phyloP scores from a whole-genome alignment of 2,888 invertebrate species.

The Xylocampa areola region DNA sequence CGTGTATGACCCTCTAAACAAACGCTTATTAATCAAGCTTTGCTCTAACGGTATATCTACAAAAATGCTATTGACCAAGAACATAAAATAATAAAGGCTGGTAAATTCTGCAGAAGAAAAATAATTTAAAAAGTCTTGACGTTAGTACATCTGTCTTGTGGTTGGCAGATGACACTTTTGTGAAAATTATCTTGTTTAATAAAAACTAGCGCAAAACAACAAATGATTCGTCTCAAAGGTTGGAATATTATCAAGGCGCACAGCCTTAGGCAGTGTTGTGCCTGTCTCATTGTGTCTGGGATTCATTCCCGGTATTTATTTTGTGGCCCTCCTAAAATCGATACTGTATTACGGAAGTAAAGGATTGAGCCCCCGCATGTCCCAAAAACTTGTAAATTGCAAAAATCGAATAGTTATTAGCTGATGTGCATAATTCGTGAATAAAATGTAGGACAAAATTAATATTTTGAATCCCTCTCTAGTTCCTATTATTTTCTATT shows the following conservation, averaged over 20 bases:
- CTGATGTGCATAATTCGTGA: background rate
- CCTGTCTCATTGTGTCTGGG: conserved; percentile 42
- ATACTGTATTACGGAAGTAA: conserved; percentile 2
- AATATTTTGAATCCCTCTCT: background rate
- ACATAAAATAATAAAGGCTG: background rate
- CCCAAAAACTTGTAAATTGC: background rate
- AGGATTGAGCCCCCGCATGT: background rate
- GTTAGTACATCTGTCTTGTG: background rate
- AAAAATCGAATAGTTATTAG: background rate
- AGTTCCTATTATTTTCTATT: too few relatives aligned
- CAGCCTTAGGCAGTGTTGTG: conserved; percentile 40
- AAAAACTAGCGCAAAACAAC: conserved; percentile 1
- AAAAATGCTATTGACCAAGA: too few relatives aligned
- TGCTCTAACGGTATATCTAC: too few relatives aligned
- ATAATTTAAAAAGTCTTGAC: too few relatives aligned
- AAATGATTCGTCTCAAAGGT: conserved; percentile 39
- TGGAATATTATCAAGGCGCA: conserved; percentile 44
- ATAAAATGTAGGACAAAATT: background rate
- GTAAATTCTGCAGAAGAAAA: background rate
- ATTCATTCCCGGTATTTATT: conserved; percentile 36
- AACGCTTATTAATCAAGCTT: too few relatives aligned
- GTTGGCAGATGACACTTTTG: conserved; percentile 8
- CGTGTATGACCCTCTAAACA: too few relatives aligned
- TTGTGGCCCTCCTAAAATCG: conserved; percentile 4
- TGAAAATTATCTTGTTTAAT: conserved; percentile 24